phyloP scores from a whole-genome alignment of 2,113 vertebrate genomes.

The Todiramphus saurophagus region DNA sequence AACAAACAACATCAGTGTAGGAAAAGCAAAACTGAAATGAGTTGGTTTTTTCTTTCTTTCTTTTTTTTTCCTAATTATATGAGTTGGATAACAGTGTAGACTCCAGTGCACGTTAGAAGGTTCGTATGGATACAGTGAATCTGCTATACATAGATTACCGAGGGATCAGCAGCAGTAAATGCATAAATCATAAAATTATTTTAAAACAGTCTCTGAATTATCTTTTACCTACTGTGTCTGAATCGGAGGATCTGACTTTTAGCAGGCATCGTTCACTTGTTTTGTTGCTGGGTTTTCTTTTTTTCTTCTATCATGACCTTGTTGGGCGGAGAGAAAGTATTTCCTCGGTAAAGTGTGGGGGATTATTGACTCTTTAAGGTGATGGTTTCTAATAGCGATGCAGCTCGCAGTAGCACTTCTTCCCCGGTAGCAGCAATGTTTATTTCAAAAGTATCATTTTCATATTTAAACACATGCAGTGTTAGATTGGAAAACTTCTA shows the following conservation, averaged over 20 bases:
- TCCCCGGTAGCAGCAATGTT: neutral
- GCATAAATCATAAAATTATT: neutral
- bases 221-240: neutral
- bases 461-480: neutral
- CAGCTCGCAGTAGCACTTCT: neutral
- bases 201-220: neutral
- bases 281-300: neutral
- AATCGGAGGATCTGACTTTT: neutral
- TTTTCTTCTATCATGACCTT: neutral
- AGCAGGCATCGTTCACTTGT: rapidly evolving
- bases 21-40: neutral
- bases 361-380: neutral
- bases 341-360: neutral
- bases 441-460: neutral
- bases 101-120: neutral
- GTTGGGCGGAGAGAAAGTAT: neutral
- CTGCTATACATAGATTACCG: neutral
- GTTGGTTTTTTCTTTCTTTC: neutral
- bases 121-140: neutral
- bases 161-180: neutral
- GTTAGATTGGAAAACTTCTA: neutral
- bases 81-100: neutral
- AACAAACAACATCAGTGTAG: neutral
- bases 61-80: too few relatives aligned
- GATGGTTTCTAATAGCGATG: neutral